These are phyloP conservation scores for Salvelinus fontinalis DNA, from an alignment of 2,113 vertebrate species.

Conservation along the genomic window DNA sequence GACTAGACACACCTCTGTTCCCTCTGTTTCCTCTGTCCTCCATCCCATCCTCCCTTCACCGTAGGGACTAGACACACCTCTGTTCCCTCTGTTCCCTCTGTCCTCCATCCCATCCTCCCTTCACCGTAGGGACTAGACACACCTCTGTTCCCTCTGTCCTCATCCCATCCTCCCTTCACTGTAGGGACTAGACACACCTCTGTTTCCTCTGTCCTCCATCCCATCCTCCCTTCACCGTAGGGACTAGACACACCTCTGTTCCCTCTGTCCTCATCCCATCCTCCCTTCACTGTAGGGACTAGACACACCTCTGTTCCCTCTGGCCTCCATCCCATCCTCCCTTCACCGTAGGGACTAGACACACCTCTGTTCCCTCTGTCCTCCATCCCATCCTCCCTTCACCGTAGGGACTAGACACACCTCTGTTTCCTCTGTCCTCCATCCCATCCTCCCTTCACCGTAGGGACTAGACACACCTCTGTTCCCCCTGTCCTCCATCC, in stretches of 20 bases:
- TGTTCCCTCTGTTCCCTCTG: no score
- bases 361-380: no score
- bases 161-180: neutral
- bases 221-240: neutral
- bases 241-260: neutral
- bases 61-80: neutral
- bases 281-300: neutral
- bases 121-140: neutral
- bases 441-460: no score
- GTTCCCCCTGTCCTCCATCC: neutral
- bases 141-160: neutral
- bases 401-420: no score
- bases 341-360: no score
- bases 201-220: neutral
- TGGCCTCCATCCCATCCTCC: no score
- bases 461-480: no score
- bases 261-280: slow-evolving; percentile 4
- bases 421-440: no score
- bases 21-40: neutral
- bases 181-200: neutral
- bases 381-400: no score
- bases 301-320: neutral
- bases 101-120: no score
- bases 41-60: neutral
- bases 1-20: neutral